Conservation (phyloP, 2,888 invertebrate genomes). For the Eumacrocentrus americanus region DNA sequence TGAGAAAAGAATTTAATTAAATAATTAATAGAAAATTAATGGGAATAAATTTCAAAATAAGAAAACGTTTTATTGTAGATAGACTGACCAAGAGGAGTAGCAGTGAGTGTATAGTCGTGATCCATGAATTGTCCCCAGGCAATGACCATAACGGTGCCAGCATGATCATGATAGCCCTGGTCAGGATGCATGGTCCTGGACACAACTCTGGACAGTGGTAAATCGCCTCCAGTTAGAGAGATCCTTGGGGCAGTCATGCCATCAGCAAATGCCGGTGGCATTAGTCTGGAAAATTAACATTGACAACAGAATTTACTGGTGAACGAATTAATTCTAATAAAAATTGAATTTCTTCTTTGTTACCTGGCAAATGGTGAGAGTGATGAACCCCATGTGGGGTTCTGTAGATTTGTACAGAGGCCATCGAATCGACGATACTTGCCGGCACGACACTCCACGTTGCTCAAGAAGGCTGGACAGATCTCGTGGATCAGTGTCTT, state of each 20-base stretch:
- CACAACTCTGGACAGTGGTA: conserved; percentile 83
- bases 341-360: conserved; percentile 32
- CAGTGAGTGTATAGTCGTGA: conserved; percentile 90
- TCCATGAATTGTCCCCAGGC: conserved; percentile 97
- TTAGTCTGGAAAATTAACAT: conserved; percentile 63
- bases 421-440: conserved; percentile 88
- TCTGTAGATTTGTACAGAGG: conserved; percentile 85
- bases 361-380: conserved; percentile 85
- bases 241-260: conserved; percentile 85
- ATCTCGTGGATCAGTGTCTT: conserved; percentile 85
- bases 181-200: conserved; percentile 92
- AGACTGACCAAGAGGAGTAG: conserved; percentile 79
- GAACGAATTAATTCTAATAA: not conserved
- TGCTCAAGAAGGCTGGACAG: conserved; percentile 85
- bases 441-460: conserved; percentile 86
- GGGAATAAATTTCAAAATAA: no score
- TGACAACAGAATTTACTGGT: not conserved
- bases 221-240: conserved; percentile 75
- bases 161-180: conserved; percentile 91
- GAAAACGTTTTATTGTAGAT: not conserved
- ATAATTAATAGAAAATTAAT: not conserved
- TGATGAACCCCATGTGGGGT: conserved; percentile 89
- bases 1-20: not conserved
- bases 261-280: conserved; percentile 83
- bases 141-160: conserved; percentile 90